Evolutionary conservation across 2,113 vertebrate species (phyloP).

Genomic region (Calyptommatus sinebrachiatus): DNA sequence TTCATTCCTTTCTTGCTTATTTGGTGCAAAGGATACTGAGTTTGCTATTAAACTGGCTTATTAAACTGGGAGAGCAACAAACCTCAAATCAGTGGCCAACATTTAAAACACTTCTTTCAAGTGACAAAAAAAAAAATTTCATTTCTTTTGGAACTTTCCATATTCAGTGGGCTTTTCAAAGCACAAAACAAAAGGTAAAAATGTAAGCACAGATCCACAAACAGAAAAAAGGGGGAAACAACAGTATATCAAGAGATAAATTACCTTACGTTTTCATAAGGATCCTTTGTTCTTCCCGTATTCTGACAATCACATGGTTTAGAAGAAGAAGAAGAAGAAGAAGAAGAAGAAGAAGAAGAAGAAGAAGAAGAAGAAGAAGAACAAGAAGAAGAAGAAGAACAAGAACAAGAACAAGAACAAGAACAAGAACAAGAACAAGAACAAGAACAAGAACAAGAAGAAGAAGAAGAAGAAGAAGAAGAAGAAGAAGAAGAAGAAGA

Average conservation of each 20-base stretch:
- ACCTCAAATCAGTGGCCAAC: constrained; percentile 42
- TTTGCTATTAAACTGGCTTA: constrained; percentile 39
- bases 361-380: too few species aligned
- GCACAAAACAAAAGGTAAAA: constrained; percentile 16
- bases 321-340: too few species aligned
- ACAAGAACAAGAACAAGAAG: too few species aligned
- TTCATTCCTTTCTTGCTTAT: constrained; percentile 52
- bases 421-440: too few species aligned
- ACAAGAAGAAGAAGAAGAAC: too few species aligned
- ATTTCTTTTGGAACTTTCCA: constrained; percentile 35
- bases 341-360: too few species aligned
- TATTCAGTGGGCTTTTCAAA: constrained; percentile 12
- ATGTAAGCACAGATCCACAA: constrained; percentile 37
- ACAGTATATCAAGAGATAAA: background rate
- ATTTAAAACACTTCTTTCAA: constrained; percentile 13
- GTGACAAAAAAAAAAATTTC: constrained; percentile 21
- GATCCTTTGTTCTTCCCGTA: constrained; percentile 25
- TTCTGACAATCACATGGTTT: background rate
- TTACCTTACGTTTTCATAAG: background rate
- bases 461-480: too few species aligned
- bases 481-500: too few species aligned
- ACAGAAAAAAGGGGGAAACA: constrained; percentile 19
- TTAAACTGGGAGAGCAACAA: constrained; percentile 44
- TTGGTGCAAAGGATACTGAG: constrained; percentile 41
- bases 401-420: too few species aligned